Base-by-base conservation (phyloP, 2,797 vertebrate species). In the Borostomias antarcticus region DNA sequence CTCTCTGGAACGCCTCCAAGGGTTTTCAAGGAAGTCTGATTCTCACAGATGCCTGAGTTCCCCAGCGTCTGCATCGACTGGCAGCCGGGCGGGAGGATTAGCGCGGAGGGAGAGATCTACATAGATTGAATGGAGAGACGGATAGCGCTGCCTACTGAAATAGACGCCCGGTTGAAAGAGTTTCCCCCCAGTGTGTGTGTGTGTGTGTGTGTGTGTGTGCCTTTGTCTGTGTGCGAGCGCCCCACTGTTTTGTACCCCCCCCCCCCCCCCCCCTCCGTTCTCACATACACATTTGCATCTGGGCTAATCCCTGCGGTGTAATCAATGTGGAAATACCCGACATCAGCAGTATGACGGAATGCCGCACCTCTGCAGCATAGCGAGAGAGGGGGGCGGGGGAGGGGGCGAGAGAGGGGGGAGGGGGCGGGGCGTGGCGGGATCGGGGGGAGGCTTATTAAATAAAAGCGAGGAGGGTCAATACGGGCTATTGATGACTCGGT, bases 391-490 rank as follows among this genome's bases (percentile, higher is more conserved):
- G 9, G n/a, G 40, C 40, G n/a, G 6, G 33, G 33, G 10, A 35
- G 33, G 33, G 10, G 33, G 33, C 2, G 9, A 17, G 40, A 45
- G 40, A 13, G 17, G 86, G 89, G 87, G 83, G 80, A 61, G 79
- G 74, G n/a, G n/a, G n/a, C n/a, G n/a, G n/a, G n/a, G n/a, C n/a
- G n/a, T n/a, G n/a, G n/a, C n/a, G n/a, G n/a, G n/a, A n/a, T n/a
- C n/a, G n/a, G n/a, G n/a, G 76, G 73, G 82, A 89, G 85, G 81
- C 70, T 82, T 90, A 88, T 91, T 91, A 88, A 92, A 93, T 92
- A 92, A 92, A 90, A 92, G 79, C 75, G 82, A 74, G 77, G 86
- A 83, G 72, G 88, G 81, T 93, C 89, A 92, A 93, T 93, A 89
- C 69, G 74, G 75, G 81, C 82, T 89, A 92, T 88, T 68, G 85